phyloP scores from a whole-genome alignment of 30 jellyfish, hydroid and myxozoan genomes.

The Cassiopea andromeda region DNA sequence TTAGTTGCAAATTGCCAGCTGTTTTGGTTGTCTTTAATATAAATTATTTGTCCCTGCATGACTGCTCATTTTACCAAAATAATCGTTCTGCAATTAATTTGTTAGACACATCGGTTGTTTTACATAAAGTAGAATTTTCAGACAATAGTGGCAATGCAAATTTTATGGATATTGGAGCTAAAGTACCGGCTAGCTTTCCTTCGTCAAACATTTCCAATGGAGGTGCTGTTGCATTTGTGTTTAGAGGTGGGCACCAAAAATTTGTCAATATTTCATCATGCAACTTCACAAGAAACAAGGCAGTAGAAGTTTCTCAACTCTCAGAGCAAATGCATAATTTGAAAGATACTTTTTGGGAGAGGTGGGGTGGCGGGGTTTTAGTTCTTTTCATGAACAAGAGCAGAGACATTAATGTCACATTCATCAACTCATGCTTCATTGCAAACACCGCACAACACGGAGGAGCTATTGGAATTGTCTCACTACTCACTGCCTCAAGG shows the following conservation, averaged over 20 bases:
- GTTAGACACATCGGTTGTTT: constrained; percentile 58
- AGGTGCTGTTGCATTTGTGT: constrained; percentile 81
- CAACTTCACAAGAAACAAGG: constrained; percentile 51
- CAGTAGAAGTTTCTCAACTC: constrained; percentile 7
- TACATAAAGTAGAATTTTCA: constrained; percentile 13
- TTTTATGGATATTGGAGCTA: neutral
- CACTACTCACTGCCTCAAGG: constrained; percentile 36
- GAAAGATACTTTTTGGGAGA: constrained; percentile 32
- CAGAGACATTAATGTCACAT: constrained; percentile 11
- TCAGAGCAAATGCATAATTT: constrained; percentile 10
- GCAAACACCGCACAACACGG: constrained; percentile 72
- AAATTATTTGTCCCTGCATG: neutral
- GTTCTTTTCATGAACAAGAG: constrained; percentile 43
- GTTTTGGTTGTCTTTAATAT: constrained; percentile 57
- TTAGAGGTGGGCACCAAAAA: neutral
- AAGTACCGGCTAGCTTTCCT: constrained; percentile 59
- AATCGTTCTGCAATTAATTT: constrained; percentile 79
- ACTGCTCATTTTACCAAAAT: constrained; percentile 48
- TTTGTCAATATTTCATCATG: constrained; percentile 15
- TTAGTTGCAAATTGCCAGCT: constrained; percentile 64
- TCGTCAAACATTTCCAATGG: constrained; percentile 67
- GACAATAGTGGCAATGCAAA: constrained; percentile 53
- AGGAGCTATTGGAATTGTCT: constrained; percentile 78
- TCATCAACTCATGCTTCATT: constrained; percentile 25
- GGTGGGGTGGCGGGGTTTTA: constrained; percentile 86